Base-by-base conservation (phyloP, 2,888 invertebrate species). In the Mycogona germanica region DNA sequence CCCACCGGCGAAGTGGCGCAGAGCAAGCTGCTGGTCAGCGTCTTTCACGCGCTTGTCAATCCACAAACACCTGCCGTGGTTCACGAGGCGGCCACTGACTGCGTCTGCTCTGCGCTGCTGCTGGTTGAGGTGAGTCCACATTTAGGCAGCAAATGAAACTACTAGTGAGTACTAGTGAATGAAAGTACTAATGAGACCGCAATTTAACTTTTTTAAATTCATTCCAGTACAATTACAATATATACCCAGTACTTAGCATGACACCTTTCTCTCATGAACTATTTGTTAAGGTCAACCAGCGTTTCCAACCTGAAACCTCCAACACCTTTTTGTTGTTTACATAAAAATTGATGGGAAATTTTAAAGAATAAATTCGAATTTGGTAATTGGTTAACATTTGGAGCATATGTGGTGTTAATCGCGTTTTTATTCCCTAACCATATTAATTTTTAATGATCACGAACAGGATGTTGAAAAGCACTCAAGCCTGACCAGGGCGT, bases 61-160 rank as follows among this genome's bases (percentile, higher is more conserved):
- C 64, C 64, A 44, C 62, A 65, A 12, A 67, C 70, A 47, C 65
- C 69, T 2, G 64, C 67, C 30, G 63, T 64, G 53, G 70, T 95
- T 45, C 95, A 96, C 66, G 88, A 91, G 66, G 84, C 87, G 5
- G 89, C 93, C 1, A 81, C 91, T 0, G 93, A 95, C 66, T 89
- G 89, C 66, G 75, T 95, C 29, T 93, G 91, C 71, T 79, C 85
- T 0, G 76, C 93, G 56, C 72, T 95, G 32, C 84, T 87, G 66
- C 82, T 82, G 65, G 63, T 66, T 71, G 95, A 67, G 86, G 88
- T 70, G 80, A 64, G 59, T 64, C 62, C n/a, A n/a, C n/a, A n/a
- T 17, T 4, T 38, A 3, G 4, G 6, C 17, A 38, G 6, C 38
- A n/a, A n/a, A n/a, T n/a, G n/a, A n/a, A n/a, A n/a, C n/a, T n/a